phyloP scores from a whole-genome alignment of 2,113 vertebrate genomes.

The zebrafish (Danio rerio) region DNA sequence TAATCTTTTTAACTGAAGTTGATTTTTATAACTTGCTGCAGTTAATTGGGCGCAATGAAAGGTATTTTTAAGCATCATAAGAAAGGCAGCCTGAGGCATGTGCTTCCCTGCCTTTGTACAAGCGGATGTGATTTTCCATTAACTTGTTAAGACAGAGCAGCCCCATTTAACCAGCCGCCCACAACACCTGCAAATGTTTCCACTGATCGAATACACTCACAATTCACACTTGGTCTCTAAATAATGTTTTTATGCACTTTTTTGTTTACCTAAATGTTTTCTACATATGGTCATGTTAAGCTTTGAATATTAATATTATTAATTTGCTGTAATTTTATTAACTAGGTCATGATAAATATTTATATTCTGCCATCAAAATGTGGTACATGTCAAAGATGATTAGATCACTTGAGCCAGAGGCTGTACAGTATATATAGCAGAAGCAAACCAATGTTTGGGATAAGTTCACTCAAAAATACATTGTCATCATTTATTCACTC shows the following conservation, averaged over 20 bases:
- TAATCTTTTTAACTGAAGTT: constrained; percentile 7
- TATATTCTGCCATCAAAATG: no score
- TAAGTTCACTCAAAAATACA: no score
- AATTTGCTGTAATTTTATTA: no score
- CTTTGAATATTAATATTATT: no score
- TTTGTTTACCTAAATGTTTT: not conserved
- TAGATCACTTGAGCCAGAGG: no score
- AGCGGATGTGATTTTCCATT: constrained; percentile 35
- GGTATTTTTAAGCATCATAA: constrained; percentile 30
- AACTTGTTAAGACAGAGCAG: constrained; percentile 33
- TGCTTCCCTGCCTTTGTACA: constrained; percentile 41
- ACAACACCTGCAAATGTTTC: not conserved
- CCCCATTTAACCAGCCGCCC: not conserved
- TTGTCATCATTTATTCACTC: no score
- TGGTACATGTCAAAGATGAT: no score
- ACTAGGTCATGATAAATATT: no score
- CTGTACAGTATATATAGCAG: no score
- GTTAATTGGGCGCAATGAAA: not conserved
- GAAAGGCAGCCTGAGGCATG: constrained; percentile 27
- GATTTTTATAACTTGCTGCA: not conserved
- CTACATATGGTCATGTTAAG: no score
- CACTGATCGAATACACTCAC: not conserved
- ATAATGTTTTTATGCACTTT: not conserved
- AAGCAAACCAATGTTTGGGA: no score
- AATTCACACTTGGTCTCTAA: not conserved